Conservation (phyloP, 2,888 invertebrate genomes). For the Melipona bicolor region DNA sequence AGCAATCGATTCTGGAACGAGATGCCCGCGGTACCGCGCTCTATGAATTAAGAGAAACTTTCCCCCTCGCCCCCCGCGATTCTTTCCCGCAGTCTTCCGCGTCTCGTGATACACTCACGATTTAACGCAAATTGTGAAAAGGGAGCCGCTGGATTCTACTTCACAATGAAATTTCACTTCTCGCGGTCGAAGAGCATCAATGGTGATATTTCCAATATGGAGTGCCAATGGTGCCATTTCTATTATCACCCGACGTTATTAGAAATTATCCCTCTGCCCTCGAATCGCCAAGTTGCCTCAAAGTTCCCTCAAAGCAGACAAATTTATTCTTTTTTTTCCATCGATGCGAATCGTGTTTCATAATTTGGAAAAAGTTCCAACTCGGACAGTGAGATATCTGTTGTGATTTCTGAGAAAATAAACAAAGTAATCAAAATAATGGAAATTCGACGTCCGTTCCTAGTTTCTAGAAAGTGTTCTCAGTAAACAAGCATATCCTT, state of each 20-base stretch:
- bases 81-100: too few relatives aligned
- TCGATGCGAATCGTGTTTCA: background rate
- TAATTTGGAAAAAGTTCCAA: background rate
- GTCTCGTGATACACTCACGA: constrained; percentile 55
- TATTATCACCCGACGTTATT: constrained; percentile 16
- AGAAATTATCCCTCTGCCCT: constrained; percentile 11
- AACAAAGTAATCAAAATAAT: background rate
- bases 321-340: background rate
- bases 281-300: too few relatives aligned
- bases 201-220: constrained; percentile 23
- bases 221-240: background rate
- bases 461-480: background rate
- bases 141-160: constrained; percentile 43
- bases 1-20: constrained; percentile 10
- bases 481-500: background rate
- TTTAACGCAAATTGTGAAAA: constrained; percentile 65
- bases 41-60: constrained; percentile 64
- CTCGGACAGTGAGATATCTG: too few relatives aligned
- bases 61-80: too few relatives aligned
- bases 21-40: constrained; percentile 25
- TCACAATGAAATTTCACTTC: constrained; percentile 60
- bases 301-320: too few relatives aligned
- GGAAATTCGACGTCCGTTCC: background rate
- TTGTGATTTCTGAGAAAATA: background rate
- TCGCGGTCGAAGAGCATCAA: constrained; percentile 39